A percentile compares a stretch with the other conserved stretches of the same genome.
Conservation (phyloP, 1,140 invertebrate species). For the Drosophila tani region DNA sequence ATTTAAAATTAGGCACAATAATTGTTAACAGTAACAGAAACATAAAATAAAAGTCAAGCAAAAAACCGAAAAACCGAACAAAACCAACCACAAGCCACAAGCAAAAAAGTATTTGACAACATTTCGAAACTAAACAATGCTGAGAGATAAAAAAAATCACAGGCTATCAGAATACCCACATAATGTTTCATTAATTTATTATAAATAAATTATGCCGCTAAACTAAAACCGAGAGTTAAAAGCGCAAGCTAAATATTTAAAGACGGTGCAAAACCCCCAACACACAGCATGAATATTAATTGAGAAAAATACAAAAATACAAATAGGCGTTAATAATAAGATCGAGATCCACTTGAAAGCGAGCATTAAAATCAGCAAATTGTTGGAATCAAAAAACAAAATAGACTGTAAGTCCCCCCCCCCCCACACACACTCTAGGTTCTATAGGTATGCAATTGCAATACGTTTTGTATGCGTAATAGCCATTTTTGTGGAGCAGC, state of each 20-base stretch:
- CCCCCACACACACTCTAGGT: conserved; percentile 61
- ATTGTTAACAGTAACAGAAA: conserved; percentile 48
- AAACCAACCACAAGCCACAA: not conserved
- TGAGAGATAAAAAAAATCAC: conserved; percentile 32
- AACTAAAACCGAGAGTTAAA: conserved; percentile 40
- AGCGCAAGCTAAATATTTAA: conserved; percentile 38
- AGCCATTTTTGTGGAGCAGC: conserved; percentile 79
- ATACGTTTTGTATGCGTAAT: conserved; percentile 77
- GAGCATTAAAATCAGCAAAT: conserved; percentile 55
- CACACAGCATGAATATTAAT: conserved; percentile 44
- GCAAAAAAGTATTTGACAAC: conserved; percentile 28
- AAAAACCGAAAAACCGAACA: conserved; percentile 14
- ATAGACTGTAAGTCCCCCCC: conserved; percentile 73
- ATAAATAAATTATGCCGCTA: conserved; percentile 75
- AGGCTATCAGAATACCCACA: conserved; percentile 37
- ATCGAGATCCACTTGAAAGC: conserved; percentile 52
- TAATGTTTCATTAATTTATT: conserved; percentile 79
- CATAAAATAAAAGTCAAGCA: conserved; percentile 56
- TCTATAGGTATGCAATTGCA: conserved; percentile 74
- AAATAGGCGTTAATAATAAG: conserved; percentile 32
- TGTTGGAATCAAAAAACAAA: conserved; percentile 65
- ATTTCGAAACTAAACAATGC: conserved; percentile 50
- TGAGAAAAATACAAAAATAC: conserved; percentile 20
- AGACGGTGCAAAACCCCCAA: conserved; percentile 45
- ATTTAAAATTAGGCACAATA: conserved; percentile 77